Percentiles rank a stretch among this genome's conserved stretches.
Evolutionary conservation across 2,888 invertebrate species (phyloP).

Genomic region (Schizaphis graminum): DNA sequence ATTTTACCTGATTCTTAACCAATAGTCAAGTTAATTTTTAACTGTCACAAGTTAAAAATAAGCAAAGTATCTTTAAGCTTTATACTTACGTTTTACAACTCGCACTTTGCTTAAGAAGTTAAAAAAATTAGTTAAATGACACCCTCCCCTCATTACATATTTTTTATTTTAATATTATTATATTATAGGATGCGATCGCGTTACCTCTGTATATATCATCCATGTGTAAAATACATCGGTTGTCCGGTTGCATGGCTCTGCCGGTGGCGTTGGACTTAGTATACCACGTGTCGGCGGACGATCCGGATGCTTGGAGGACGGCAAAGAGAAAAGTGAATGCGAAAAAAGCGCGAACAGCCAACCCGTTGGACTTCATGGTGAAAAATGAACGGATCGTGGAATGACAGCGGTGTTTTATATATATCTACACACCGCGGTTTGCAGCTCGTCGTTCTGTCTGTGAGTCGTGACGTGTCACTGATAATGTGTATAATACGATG

Average conservation of each 20-base stretch:
- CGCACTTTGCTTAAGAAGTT: neutral
- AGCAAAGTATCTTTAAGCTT: neutral
- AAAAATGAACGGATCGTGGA: neutral
- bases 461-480: neutral
- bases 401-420: neutral
- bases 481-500: neutral
- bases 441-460: neutral
- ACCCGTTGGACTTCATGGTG: neutral
- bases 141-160: fast-evolving
- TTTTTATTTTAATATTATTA: neutral
- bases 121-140: neutral
- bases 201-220: neutral
- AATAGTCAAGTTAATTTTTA: too few relatives aligned
- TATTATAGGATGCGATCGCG: neutral
- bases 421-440: neutral
- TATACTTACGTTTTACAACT: neutral
- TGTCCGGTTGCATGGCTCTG: neutral
- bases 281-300: neutral
- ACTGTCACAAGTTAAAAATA: too few relatives aligned
- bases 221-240: neutral
- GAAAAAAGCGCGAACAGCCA: neutral
- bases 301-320: neutral
- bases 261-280: neutral
- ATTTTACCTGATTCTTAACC: too few relatives aligned
- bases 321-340: neutral